Evolutionary conservation across 2,888 invertebrate species (phyloP), one percentile per base, ranked within the genome.

Genomic region (Morpho helenor): DNA sequence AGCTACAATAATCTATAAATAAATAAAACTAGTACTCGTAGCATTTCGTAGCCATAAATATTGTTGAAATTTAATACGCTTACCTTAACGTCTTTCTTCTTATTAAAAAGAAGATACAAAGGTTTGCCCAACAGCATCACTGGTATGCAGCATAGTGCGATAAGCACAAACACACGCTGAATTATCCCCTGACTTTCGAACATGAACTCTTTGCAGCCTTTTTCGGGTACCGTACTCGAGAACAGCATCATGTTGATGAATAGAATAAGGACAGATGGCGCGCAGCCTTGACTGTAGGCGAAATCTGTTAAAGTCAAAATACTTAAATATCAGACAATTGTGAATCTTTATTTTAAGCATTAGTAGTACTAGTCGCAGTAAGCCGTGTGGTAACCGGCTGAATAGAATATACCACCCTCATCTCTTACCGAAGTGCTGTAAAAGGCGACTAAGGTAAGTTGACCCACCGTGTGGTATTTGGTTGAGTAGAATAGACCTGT

Each of bases 241-340:
- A 97, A 94, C 74, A 99, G 90, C 74, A 99, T 97, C 99, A 99
- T 99, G 91, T 99, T 99, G 88, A 99, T 99, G 83, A 99, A 98
- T 7, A 97, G 97, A 70, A 99, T 98, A 62, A 99, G 93, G 69
- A 99, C 96, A 1, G 98, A 98, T 0, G 99, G 99, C 0, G 99
- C 99, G 83, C 97, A 98, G 49, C 81, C 82, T 60, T 84, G 82
- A 1, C 64, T 77, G 80, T 82, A 92, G 10, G 82, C 85, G 55
- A 67, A 49, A 1, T 84, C 87, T 91, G 71, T 44, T 52, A 62
- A 49, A 8, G n/a, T 16, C 16, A 16, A 16, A 16, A 16, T 16
- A 16, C 16, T 16, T 16, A 16, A 16, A 31, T 31, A 31, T 31
- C 31, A 31, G 31, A 2, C 16, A 16, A 16, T 16, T 16, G 16